Evolutionary conservation across 2,113 vertebrate species (phyloP).

Genomic region (Mus spicilegus): DNA sequence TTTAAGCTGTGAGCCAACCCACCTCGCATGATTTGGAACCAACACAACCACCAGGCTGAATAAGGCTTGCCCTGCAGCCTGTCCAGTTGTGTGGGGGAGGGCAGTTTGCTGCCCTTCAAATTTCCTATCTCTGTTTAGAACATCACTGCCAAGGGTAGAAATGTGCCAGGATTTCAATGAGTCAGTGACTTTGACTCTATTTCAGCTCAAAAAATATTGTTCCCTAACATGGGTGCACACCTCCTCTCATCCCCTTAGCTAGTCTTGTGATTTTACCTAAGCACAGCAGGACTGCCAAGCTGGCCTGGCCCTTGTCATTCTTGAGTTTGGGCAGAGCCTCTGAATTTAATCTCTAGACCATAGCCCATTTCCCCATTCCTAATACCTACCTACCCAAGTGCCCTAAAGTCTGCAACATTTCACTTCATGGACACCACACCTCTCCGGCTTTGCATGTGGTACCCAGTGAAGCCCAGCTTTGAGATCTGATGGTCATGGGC

Average conservation of each 20-base stretch:
- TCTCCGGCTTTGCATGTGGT: neutral
- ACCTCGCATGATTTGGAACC: slow-evolving; percentile 50
- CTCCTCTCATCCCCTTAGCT: slow-evolving; percentile 51
- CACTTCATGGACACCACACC: neutral
- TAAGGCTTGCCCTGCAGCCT: slow-evolving; percentile 25
- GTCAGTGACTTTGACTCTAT: neutral
- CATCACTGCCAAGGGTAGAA: slow-evolving; percentile 71
- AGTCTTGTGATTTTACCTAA: slow-evolving; percentile 26
- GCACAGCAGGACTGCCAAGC: neutral
- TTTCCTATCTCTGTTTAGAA: slow-evolving; percentile 83
- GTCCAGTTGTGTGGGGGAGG: neutral
- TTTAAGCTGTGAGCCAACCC: slow-evolving; percentile 71
- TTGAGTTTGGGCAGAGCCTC: neutral
- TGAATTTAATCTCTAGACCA: neutral
- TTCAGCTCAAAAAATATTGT: slow-evolving; percentile 10
- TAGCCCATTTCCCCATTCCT: neutral
- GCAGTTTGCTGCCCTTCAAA: slow-evolving; percentile 2
- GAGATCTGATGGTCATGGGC: neutral
- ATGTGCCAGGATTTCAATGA: slow-evolving; percentile 66
- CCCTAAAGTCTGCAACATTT: neutral
- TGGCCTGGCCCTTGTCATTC: neutral
- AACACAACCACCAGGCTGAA: slow-evolving; percentile 27
- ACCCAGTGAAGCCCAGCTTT: neutral
- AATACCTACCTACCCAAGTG: neutral
- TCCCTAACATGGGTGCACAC: neutral